phyloP scores from a whole-genome alignment of 2,797 vertebrate species.

The Rhinogobio ventralis region DNA sequence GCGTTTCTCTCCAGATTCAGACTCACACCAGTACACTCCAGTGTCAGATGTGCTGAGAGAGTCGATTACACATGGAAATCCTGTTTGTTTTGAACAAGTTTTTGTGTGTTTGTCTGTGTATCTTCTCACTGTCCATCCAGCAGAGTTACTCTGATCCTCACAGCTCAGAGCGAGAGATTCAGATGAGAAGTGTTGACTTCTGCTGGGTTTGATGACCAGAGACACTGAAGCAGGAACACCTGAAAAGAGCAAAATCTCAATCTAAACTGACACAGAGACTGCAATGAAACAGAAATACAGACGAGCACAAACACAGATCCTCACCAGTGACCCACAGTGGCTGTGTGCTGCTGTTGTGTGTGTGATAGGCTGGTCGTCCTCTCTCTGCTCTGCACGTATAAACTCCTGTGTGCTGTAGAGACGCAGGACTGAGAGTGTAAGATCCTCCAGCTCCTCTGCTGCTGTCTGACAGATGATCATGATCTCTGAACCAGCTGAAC shows the following conservation, averaged over 20 bases:
- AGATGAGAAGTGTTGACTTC: neutral
- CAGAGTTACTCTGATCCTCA: conserved; percentile 5
- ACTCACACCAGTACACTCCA: neutral
- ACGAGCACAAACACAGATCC: neutral
- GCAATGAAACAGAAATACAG: neutral
- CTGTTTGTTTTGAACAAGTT: neutral
- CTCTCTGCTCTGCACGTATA: conserved; percentile 51
- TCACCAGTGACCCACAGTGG: conserved; percentile 24
- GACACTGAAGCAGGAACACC: neutral
- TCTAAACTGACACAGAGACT: neutral
- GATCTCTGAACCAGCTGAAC: conserved; percentile 62
- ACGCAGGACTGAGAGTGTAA: conserved; percentile 37
- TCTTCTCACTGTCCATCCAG: conserved; percentile 14
- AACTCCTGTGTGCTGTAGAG: conserved; percentile 37
- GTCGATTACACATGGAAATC: neutral
- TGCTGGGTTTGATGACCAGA: neutral
- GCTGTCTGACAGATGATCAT: conserved; percentile 28
- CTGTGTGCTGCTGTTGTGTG: conserved; percentile 30
- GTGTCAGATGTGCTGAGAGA: neutral
- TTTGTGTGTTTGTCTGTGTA: neutral
- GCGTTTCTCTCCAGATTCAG: no score
- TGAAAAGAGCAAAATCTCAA: neutral
- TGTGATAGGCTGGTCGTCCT: conserved; percentile 48
- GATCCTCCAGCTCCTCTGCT: conserved; percentile 17
- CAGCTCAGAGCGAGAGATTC: conserved; percentile 1